A percentile compares a stretch with the other conserved stretches of the same genome.
phyloP scores from a whole-genome alignment of 2,888 invertebrate species.

The Tipula vernalis region DNA sequence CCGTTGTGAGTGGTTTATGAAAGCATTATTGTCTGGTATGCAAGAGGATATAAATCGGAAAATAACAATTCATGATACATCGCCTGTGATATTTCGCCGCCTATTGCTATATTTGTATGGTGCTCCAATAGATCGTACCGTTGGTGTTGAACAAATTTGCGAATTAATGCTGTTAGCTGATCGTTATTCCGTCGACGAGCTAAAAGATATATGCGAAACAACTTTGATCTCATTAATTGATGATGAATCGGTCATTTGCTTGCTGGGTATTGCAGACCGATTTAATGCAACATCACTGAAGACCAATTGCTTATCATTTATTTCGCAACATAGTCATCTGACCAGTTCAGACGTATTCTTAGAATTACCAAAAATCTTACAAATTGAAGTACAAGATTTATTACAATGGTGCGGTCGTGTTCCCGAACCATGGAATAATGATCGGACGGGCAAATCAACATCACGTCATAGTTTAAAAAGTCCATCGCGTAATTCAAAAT shows the following conservation, averaged over 20 bases:
- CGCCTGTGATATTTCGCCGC: conserved; percentile 45
- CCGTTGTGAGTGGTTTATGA: conserved; percentile 54
- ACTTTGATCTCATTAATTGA: conserved; percentile 46
- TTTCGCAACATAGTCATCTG: conserved; percentile 28
- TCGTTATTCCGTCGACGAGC: conserved; percentile 45
- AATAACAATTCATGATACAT: conserved; percentile 52
- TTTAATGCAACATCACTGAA: conserved; percentile 40
- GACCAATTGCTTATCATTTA: conserved; percentile 29
- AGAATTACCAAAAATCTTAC: conserved; percentile 27
- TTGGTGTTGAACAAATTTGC: conserved; percentile 43
- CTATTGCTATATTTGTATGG: conserved; percentile 52
- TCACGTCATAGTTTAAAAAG: conserved; percentile 28
- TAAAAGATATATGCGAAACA: conserved; percentile 50
- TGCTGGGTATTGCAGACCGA: conserved; percentile 52
- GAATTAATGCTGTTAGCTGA: conserved; percentile 53
- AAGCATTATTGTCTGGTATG: conserved; percentile 57
- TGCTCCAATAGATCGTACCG: conserved; percentile 41
- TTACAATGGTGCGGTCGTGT: conserved; percentile 32
- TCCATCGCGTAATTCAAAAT: conserved; percentile 25
- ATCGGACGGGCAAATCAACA: conserved; percentile 19
- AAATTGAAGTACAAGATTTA: conserved; percentile 30
- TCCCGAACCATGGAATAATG: conserved; percentile 28
- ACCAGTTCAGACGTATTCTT: conserved; percentile 29
- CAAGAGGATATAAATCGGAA: conserved; percentile 52
- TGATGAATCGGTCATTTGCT: conserved; percentile 48